phyloP scores from a whole-genome alignment of 2,113 vertebrate species.

The Pelvicachromis taeniatus region DNA sequence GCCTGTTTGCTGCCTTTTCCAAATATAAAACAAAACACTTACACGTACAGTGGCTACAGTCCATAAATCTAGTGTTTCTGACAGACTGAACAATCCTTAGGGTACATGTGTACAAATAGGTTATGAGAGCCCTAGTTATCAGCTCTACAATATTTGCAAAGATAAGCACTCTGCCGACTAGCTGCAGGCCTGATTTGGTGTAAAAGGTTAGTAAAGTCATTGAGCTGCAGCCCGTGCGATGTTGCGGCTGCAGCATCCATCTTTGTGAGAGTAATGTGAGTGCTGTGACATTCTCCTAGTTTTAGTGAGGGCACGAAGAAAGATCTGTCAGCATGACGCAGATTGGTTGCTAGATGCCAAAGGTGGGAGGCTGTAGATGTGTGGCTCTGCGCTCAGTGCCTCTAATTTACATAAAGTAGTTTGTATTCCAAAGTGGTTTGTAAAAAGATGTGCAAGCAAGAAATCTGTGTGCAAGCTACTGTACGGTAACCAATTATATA shows the following conservation, averaged over 20 bases:
- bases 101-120: slow-evolving; percentile 47
- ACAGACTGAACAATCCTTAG: slow-evolving; percentile 40
- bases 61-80: slow-evolving; percentile 34
- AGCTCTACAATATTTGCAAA: slow-evolving; percentile 45
- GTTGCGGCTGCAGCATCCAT: slow-evolving; percentile 40
- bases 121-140: slow-evolving; percentile 53
- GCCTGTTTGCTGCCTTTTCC: slow-evolving; percentile 32
- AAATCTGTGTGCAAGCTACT: not conserved
- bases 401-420: slow-evolving; percentile 52
- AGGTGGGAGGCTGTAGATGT: slow-evolving; percentile 34
- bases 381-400: slow-evolving; percentile 46
- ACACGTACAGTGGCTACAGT: slow-evolving; percentile 4
- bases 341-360: slow-evolving; percentile 52
- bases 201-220: slow-evolving; percentile 62
- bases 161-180: slow-evolving; percentile 58
- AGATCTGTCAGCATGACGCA: slow-evolving; percentile 61
- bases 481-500: slow-evolving; percentile 9
- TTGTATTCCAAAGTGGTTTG: slow-evolving; percentile 52
- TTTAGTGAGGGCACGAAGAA: slow-evolving; percentile 49
- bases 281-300: slow-evolving; percentile 59
- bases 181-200: slow-evolving; percentile 40
- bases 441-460: slow-evolving; percentile 12
- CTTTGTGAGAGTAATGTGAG: slow-evolving; percentile 54
- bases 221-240: slow-evolving; percentile 35
- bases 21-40: slow-evolving; percentile 34